A percentile compares a stretch with the other conserved stretches of the same genome.
Evolutionary conservation across 2,113 vertebrate species (phyloP).

Genomic region (Corythoichthys intestinalis): DNA sequence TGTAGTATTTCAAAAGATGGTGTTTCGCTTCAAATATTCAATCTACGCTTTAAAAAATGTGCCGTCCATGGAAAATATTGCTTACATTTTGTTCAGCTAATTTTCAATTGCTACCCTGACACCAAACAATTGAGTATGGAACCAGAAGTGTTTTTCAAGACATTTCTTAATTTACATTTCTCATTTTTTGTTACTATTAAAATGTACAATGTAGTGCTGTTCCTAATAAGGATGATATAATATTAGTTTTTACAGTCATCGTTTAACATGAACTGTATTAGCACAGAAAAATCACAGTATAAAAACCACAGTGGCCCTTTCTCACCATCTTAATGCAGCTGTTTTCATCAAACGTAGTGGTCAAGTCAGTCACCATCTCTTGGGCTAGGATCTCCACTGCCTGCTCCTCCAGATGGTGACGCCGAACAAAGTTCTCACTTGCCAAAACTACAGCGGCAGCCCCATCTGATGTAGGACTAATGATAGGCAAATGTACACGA

Average conservation of each 20-base stretch:
- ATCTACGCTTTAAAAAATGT: too few species aligned
- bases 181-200: too few species aligned
- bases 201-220: too few species aligned
- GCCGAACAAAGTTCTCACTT: constrained; percentile 82
- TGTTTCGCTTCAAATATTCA: too few species aligned
- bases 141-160: too few species aligned
- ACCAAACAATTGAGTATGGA: too few species aligned
- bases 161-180: too few species aligned
- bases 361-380: constrained; percentile 87
- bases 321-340: constrained; percentile 86
- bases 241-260: not conserved
- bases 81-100: too few species aligned
- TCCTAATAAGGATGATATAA: too few species aligned
- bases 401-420: constrained; percentile 74
- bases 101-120: too few species aligned
- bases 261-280: not conserved
- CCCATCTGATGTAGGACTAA: constrained; percentile 90
- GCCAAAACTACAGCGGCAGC: constrained; percentile 88
- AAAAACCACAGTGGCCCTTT: not conserved
- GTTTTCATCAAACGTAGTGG: constrained; percentile 83
- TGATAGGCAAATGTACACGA: not conserved
- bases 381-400: constrained; percentile 96
- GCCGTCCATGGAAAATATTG: too few species aligned
- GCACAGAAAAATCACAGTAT: not conserved
- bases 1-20: too few species aligned